These are phyloP conservation scores for Ornithorhynchus anatinus DNA, from an alignment of 2,113 vertebrate genomes.

Conservation along the genomic window DNA sequence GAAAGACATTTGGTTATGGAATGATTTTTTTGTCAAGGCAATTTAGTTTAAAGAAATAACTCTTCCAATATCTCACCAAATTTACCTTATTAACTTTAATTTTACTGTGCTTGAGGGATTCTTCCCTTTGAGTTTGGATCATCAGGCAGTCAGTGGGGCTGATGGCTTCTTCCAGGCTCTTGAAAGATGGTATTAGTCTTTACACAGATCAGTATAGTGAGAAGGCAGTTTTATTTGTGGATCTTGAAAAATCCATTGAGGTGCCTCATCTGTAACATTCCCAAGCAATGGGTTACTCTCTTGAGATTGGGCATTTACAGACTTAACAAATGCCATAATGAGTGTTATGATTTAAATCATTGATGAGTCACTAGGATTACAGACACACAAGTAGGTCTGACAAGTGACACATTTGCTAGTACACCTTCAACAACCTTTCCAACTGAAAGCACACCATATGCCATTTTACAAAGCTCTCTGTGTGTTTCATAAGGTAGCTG, in stretches of 20 bases:
- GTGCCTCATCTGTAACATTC: conserved; percentile 11
- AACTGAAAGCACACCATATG: conserved; percentile 1
- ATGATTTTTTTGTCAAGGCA: background rate
- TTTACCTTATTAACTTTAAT: background rate
- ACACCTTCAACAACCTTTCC: background rate
- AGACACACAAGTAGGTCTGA: background rate
- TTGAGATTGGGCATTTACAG: background rate
- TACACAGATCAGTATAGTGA: background rate
- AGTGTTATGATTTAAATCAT: conserved; percentile 3
- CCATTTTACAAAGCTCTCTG: background rate
- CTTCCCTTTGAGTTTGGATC: background rate
- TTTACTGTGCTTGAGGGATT: background rate
- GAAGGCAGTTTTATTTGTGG: conserved; percentile 38
- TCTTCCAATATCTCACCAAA: conserved; percentile 7
- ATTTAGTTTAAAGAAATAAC: background rate
- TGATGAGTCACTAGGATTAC: conserved; percentile 22
- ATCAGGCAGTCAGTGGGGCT: background rate
- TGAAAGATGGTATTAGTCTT: background rate
- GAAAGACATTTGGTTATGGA: background rate
- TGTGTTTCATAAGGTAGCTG: background rate
- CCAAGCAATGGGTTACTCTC: conserved; percentile 17
- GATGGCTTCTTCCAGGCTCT: conserved; percentile 2
- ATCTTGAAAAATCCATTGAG: background rate
- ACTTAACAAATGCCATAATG: too few relatives aligned
- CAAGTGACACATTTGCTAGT: conserved; percentile 12